A percentile compares a stretch with the other conserved stretches of the same genome.
phyloP scores from a whole-genome alignment of 2,113 vertebrate species.

The Periophthalmodon schlosseri region DNA sequence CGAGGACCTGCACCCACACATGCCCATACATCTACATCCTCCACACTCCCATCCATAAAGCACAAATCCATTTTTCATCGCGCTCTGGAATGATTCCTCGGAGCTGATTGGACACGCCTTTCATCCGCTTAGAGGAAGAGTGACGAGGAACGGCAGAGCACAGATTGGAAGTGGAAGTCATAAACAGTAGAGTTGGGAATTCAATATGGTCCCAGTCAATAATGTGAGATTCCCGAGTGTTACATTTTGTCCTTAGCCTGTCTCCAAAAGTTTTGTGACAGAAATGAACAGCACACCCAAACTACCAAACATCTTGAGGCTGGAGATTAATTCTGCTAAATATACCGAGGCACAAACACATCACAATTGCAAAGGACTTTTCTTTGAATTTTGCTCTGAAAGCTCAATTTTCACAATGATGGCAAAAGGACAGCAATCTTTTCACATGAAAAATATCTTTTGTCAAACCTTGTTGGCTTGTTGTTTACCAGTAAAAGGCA shows the following conservation, averaged over 20 bases:
- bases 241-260: background rate
- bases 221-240: slow-evolving; percentile 11
- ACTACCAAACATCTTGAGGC: background rate
- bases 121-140: slow-evolving; percentile 25
- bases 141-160: slow-evolving; percentile 5
- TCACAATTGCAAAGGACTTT: background rate
- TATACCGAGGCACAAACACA: background rate
- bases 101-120: slow-evolving; percentile 57
- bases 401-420: no score
- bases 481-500: no score
- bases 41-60: slow-evolving; percentile 32
- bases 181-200: slow-evolving; percentile 20
- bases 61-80: slow-evolving; percentile 66
- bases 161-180: slow-evolving; percentile 15
- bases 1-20: slow-evolving; percentile 42
- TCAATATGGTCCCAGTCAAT: slow-evolving; percentile 3
- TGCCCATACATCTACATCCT: slow-evolving; percentile 21
- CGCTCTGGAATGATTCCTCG: slow-evolving; percentile 38
- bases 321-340: background rate
- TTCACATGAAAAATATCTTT: background rate
- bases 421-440: background rate
- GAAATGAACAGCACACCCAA: background rate
- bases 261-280: background rate
- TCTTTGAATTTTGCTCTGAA: background rate
- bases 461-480: background rate